These are phyloP conservation scores for Pelvicachromis taeniatus DNA, from an alignment of 2,113 vertebrate genomes.

Conservation along the genomic window DNA sequence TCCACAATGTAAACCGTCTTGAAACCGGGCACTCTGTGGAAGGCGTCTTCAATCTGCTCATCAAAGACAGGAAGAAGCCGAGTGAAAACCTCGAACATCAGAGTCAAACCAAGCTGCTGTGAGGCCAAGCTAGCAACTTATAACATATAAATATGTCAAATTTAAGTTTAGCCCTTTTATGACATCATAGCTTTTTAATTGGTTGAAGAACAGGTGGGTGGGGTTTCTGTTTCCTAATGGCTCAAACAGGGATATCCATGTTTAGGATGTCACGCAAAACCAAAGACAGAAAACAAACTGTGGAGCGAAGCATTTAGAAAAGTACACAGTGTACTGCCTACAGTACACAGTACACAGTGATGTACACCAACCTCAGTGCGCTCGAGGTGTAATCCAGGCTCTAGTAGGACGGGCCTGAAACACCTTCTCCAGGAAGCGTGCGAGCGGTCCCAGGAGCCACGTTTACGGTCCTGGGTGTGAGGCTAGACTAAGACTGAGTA, in stretches of 20 bases:
- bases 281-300: background rate
- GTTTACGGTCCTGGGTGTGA: background rate
- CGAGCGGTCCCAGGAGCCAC: background rate
- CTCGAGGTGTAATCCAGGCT: background rate
- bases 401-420: background rate
- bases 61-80: background rate
- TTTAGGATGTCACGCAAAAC: background rate
- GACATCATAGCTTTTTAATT: background rate
- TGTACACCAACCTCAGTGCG: background rate
- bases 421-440: background rate
- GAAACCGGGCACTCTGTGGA: constrained; percentile 84
- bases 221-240: background rate
- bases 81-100: background rate
- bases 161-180: background rate
- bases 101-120: background rate
- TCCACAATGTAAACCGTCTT: constrained; percentile 79
- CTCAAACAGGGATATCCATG: background rate
- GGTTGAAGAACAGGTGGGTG: background rate
- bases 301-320: background rate
- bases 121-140: background rate
- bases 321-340: too few relatives aligned
- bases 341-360: too few relatives aligned
- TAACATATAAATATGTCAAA: background rate
- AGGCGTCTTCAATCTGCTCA: constrained; percentile 80
- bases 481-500: background rate